Base-by-base conservation (phyloP, 2,797 vertebrate species). In the Spheniscus humboldti region DNA sequence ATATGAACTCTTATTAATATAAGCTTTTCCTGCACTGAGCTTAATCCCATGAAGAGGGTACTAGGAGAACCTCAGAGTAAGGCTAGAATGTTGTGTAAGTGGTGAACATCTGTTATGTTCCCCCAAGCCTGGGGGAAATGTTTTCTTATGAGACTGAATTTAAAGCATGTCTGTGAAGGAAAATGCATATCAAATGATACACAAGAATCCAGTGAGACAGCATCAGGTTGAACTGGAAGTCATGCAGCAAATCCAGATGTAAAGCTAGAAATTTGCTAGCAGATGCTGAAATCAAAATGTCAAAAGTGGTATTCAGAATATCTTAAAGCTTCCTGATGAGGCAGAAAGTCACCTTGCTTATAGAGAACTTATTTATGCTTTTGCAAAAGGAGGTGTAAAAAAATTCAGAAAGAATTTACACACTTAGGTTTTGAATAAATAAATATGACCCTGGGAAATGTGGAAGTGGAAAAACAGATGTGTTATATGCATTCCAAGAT, bases 41-140 rank as follows among this genome's bases (percentile, higher is more conserved):
- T 84, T 81, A 60, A 66, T 78, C 17, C 33, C 4, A 12, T 68
- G 72, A 55, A 45, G 7, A 66, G 23, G 19, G 2, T 77, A 41
- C 24, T 55, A 56, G 16, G 20, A 86, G 25, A 86, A 76, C 30
- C 43, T 81, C 28, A 31, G 63, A 56, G 17, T 39, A 79, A 73
- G 43, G 7, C 35, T 63, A 13, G 33, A 81, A 30, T 55, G 14
- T 52, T 45, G 47, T 75, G 78, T 64, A 86, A 57, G 35, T 89
- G 28, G 4, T 87, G 30, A 80, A 23, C n/a, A 39, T 41, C 53
- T 73, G 66, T 66, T 69, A 41, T 5, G 9, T 80, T 86, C 28
- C 20, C 13, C 4, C 24, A 52, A 11, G 43, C 24, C 19, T 66
- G 30, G 25, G n/a, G 24, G 30, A 55, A 89, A 16, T 0, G 0